Evolutionary conservation across 2,888 invertebrate species (phyloP), one percentile per base, ranked within the genome.

Genomic region (Dichetophora obliterata): DNA sequence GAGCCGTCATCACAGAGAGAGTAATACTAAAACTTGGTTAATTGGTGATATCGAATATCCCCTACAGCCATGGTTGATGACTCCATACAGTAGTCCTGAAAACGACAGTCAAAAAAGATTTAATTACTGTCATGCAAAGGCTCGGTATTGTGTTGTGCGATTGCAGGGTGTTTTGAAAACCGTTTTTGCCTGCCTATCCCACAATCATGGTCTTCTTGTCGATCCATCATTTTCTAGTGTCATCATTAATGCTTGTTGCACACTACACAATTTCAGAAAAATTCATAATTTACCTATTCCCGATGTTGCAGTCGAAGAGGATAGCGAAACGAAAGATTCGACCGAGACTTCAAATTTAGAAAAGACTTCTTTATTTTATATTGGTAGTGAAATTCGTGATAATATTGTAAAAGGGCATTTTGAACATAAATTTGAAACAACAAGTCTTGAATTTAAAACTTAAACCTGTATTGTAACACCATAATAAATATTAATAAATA

Each of bases 261-360:
- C 79, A 66, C 24, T 79, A 75, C 79, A 79, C 75, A 77, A 77
- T 79, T 69, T 65, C 68, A 76, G 77, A 77, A 76, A 80, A 78
- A 72, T 69, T 27, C 72, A 57, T 65, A 77, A 66, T 27, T 54
- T 22, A 68, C 43, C 63, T 16, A 61, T 27, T 16, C 61, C 61
- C 22, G 61, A 61, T 22, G 61, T 16, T 5, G 9, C 11, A 31
- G 5, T 61, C 4, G 61, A 31, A 5, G 1, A 24, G 61, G 27
- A 61, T 14, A 61, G 27, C 27, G 27, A 22, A 24, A 16, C 27
- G 16, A 6, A 61, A 27, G 31, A 61, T 11, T 9, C 16, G 19
- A 11, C 5, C 5, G 31, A 54, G 5, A 54, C n/a, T 19, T 54
- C 54, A 54, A 22, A n/a, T 19, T 54, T 54, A 54, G 54, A 8